Evolutionary conservation across 2,888 invertebrate species (phyloP).

Genomic region (Cantharis nigra): DNA sequence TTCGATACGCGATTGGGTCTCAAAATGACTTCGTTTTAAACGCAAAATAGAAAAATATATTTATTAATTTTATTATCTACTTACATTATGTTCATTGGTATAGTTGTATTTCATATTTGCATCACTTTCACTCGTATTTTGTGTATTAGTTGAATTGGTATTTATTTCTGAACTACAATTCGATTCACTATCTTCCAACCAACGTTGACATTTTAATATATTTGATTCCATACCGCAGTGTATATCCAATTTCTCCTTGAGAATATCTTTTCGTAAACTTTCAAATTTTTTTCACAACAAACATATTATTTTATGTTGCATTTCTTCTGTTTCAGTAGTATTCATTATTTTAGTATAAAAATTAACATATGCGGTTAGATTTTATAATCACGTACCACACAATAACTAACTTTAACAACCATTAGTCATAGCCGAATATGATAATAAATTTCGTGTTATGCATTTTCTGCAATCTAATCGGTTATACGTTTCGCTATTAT

Average conservation of each 20-base stretch:
- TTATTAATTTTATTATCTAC: background rate
- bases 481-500: background rate
- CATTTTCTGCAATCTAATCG: background rate
- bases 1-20: too few relatives aligned
- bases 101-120: background rate
- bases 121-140: background rate
- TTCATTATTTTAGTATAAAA: background rate
- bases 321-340: background rate
- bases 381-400: background rate
- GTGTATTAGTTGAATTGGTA: background rate
- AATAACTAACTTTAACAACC: background rate
- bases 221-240: background rate
- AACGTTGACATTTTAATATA: slow-evolving; percentile 7
- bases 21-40: too few relatives aligned
- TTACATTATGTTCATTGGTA: background rate
- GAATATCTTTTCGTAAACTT: too few relatives aligned
- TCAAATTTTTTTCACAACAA: background rate
- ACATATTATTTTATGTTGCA: background rate
- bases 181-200: slow-evolving; percentile 8
- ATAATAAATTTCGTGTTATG: background rate
- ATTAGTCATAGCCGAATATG: background rate
- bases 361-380: background rate
- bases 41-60: too few relatives aligned
- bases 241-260: too few relatives aligned
- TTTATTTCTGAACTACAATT: background rate